A percentile compares a stretch with the other conserved stretches of the same genome.
These are phyloP conservation scores for Chloebia gouldiae DNA, from an alignment of 2,113 vertebrate species.

Conservation along the genomic window DNA sequence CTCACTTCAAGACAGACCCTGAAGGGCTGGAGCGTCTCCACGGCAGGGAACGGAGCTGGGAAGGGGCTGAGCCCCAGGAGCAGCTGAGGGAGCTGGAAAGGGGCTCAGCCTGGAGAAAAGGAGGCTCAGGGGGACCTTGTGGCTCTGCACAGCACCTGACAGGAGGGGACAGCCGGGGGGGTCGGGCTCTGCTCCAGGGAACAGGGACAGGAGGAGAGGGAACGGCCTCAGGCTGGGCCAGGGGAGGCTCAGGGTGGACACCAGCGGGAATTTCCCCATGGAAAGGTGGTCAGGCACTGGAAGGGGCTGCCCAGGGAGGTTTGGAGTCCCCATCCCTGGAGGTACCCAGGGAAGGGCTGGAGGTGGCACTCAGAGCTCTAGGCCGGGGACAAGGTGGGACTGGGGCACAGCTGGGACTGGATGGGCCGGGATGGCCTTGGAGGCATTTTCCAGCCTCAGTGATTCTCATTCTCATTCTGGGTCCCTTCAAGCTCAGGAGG, in stretches of 20 bases:
- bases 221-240: background rate
- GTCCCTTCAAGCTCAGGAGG: background rate
- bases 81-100: background rate
- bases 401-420: rapidly evolving
- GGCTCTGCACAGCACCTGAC: background rate
- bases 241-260: background rate
- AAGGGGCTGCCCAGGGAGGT: background rate
- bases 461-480: background rate
- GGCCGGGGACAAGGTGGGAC: background rate
- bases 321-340: background rate
- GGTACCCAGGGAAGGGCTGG: background rate
- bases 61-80: background rate
- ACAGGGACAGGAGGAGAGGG: background rate
- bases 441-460: background rate
- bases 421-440: rapidly evolving
- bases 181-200: background rate
- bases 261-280: background rate
- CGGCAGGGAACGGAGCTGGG: background rate
- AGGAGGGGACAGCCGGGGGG: background rate
- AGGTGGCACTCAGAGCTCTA: rapidly evolving
- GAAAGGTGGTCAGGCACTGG: background rate
- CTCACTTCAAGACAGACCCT: background rate
- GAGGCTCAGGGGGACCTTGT: background rate
- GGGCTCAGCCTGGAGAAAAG: background rate
- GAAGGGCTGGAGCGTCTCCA: background rate